phyloP scores from a whole-genome alignment of 2,113 vertebrate genomes.

The Alosa alosa region DNA sequence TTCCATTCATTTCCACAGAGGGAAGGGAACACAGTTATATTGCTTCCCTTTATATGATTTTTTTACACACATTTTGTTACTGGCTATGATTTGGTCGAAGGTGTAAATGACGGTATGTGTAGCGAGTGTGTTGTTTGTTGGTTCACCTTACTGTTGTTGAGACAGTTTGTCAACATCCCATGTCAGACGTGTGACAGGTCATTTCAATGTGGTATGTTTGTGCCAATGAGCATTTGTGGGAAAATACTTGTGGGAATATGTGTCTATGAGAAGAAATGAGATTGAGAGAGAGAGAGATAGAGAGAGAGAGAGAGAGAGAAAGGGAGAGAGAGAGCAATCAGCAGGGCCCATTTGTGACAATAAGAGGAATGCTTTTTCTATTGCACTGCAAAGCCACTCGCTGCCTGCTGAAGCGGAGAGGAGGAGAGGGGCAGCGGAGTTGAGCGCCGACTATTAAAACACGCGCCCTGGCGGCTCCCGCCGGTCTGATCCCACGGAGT shows the following conservation, averaged over 20 bases:
- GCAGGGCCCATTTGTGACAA: not conserved
- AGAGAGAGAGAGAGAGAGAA: not conserved
- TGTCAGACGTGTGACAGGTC: not conserved
- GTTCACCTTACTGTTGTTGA: not conserved
- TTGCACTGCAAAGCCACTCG: not conserved
- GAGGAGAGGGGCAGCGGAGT: not conserved
- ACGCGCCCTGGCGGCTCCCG: not conserved
- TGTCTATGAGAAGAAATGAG: not conserved
- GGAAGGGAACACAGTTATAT: not conserved
- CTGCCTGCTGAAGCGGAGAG: not conserved
- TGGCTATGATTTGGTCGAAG: not conserved
- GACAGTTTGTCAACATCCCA: not conserved
- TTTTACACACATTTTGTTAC: not conserved
- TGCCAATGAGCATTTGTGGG: not conserved
- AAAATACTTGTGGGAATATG: not conserved
- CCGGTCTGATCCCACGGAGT: not conserved
- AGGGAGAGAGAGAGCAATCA: constrained; percentile 6
- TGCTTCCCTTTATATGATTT: not conserved
- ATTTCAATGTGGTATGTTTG: not conserved
- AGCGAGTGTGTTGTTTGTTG: not conserved
- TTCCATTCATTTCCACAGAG: constrained; percentile 72
- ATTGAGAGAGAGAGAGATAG: not conserved
- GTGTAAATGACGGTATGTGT: not conserved
- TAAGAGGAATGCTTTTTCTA: not conserved
- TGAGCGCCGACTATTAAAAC: not conserved